Conservation (phyloP, 1,140 invertebrate species). For the Solenopsis invicta region DNA sequence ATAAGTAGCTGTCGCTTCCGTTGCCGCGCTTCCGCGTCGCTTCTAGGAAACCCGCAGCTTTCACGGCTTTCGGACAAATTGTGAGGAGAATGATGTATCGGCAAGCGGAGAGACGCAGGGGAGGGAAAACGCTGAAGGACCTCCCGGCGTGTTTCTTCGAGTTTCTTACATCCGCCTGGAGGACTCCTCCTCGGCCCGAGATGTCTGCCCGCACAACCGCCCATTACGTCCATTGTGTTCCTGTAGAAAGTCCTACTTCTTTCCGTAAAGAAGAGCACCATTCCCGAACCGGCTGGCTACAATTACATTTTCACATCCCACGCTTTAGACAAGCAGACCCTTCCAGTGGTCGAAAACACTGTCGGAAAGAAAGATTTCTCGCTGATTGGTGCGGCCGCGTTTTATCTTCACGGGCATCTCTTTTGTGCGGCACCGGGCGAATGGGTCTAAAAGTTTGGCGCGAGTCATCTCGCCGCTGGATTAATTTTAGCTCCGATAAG, state of each 20-base stretch:
- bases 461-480: constrained; percentile 45
- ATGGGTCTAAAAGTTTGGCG: constrained; percentile 53
- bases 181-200: constrained; percentile 66
- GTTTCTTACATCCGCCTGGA: constrained; percentile 72
- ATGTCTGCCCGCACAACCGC: constrained; percentile 80
- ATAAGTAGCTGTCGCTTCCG: constrained; percentile 83
- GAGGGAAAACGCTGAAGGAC: constrained; percentile 79
- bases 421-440: constrained; percentile 53
- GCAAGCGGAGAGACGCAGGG: constrained; percentile 66
- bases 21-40: constrained; percentile 59
- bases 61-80: constrained; percentile 83
- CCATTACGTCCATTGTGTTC: constrained; percentile 78
- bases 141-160: constrained; percentile 75
- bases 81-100: constrained; percentile 84
- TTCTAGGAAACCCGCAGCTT: constrained; percentile 78
- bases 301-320: constrained; percentile 73
- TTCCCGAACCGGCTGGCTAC: constrained; percentile 30
- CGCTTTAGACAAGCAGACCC: constrained; percentile 42
- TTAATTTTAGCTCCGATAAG: constrained; percentile 72
- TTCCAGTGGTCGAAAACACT: constrained; percentile 60
- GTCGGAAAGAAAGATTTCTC: constrained; percentile 62
- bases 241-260: constrained; percentile 55
- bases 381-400: constrained; percentile 61
- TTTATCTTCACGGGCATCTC: constrained; percentile 72
- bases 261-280: constrained; percentile 10